Evolutionary conservation across 2,888 invertebrate genomes (phyloP).

Genomic region (Dendrolimus houi): DNA sequence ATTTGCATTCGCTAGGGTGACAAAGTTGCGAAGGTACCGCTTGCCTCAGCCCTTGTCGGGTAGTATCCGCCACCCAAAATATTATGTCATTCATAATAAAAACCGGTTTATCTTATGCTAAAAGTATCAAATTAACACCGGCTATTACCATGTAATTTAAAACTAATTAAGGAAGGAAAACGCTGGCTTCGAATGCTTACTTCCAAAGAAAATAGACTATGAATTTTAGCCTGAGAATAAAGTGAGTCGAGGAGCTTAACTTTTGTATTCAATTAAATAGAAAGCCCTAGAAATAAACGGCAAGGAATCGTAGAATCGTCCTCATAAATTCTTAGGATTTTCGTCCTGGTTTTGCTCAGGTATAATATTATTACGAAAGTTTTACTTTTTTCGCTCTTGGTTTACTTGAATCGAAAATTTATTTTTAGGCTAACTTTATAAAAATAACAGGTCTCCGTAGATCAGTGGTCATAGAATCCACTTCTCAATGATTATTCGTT

Average conservation of each 20-base stretch:
- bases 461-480: too few relatives aligned
- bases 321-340: slow-evolving; percentile 41
- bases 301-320: slow-evolving; percentile 36
- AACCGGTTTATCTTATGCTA: slow-evolving; percentile 32
- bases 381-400: slow-evolving; percentile 1
- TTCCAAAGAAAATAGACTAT: slow-evolving; percentile 64
- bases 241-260: slow-evolving; percentile 62
- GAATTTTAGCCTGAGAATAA: slow-evolving; percentile 58
- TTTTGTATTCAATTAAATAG: slow-evolving; percentile 72
- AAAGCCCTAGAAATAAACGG: slow-evolving; percentile 58
- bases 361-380: slow-evolving; percentile 18
- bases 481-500: too few relatives aligned
- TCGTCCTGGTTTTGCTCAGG: slow-evolving; percentile 35
- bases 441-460: too few relatives aligned
- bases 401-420: not conserved
- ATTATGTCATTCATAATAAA: too few relatives aligned
- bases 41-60: too few relatives aligned
- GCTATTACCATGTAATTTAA: slow-evolving; percentile 68
- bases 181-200: slow-evolving; percentile 59
- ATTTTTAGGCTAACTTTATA: too few relatives aligned
- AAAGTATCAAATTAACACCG: slow-evolving; percentile 61
- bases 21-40: too few relatives aligned
- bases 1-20: slow-evolving; percentile 6
- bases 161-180: slow-evolving; percentile 72
- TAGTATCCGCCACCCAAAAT: too few relatives aligned